Evolutionary conservation across 1,140 invertebrate species (phyloP).

Genomic region (Vollenhovia emeryi): DNA sequence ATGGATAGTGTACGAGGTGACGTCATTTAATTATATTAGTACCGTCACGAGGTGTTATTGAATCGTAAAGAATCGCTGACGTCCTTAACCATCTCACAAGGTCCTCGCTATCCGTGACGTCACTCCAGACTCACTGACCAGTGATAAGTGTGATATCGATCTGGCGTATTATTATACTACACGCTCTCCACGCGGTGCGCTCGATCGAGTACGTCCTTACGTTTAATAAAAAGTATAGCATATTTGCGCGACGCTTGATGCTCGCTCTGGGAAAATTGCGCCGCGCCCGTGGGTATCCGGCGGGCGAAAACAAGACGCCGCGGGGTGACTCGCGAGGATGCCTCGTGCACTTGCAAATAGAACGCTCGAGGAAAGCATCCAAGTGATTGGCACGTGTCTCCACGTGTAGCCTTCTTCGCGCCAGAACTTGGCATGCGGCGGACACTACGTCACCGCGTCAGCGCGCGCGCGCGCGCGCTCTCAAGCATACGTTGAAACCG

Average conservation of each 20-base stretch:
- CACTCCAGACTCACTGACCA: not conserved
- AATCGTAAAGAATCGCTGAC: constrained; percentile 19
- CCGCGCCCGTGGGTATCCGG: not conserved
- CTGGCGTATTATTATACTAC: constrained; percentile 20
- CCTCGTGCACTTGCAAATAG: constrained; percentile 3
- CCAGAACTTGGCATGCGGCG: not conserved
- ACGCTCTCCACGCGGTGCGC: not conserved
- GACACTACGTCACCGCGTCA: too few relatives aligned
- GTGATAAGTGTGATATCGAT: constrained; percentile 25
- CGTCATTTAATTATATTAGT: constrained; percentile 20
- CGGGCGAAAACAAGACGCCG: not conserved
- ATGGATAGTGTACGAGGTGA: not conserved
- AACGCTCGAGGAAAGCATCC: not conserved
- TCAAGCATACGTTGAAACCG: not conserved
- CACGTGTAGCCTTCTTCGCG: constrained; percentile 6
- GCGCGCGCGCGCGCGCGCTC: not conserved
- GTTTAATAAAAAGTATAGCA: not conserved
- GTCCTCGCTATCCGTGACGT: constrained; percentile 20
- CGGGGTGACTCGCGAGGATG: not conserved
- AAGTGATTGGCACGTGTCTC: constrained; percentile 23
- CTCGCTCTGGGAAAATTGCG: not conserved
- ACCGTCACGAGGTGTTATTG: not conserved
- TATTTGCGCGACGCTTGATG: not conserved
- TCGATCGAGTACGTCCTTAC: not conserved
- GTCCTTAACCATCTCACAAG: not conserved